Base-by-base conservation (phyloP, 1,140 invertebrate species). In the Apis dorsata region DNA sequence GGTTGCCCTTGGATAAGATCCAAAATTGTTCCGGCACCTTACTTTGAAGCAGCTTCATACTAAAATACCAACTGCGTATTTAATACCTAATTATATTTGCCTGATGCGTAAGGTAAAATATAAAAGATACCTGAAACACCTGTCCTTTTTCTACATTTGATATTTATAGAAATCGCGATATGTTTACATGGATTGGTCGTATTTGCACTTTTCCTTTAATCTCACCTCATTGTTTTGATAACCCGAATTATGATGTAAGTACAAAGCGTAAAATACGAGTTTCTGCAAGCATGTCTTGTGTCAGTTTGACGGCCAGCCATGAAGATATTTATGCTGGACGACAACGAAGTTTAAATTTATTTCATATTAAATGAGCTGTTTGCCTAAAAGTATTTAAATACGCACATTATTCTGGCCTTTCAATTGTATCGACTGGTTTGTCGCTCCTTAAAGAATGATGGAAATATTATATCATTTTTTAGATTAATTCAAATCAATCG, bases 21-120 rank as follows among this genome's bases (percentile, higher is more conserved):
- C 88, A 90, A 90, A 88, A 90, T 87, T 83, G 73, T 87, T 87
- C 74, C 65, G 69, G 80, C 21, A 88, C 86, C 78, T 85, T 89
- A 66, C 82, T 82, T 70, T 62, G 69, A 70, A 83, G 71, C 79
- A 83, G 66, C 69, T 81, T 81, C 71, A 87, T 74, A 87, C 68
- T 88, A 87, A 85, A 85, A 87, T 85, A 88, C 74, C 71, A 86
- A 85, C 59, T 84, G 74, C 80, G 79, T 88, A 86, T 83, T 85
- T 79, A 83, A 87, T 79, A 80, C 70, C 80, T 85, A 85, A 85
- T 85, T 79, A 80, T 77, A 82, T 80, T 77, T 81, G 62, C 49
- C 62, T 21, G 59, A 63, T 79, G 24, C 66, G 21, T 53, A 68
- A 82, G 34, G 60, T 60, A 17, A 68, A 69, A 68, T 17, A 66